Percentiles rank a stretch among this genome's conserved stretches.
phyloP scores from a whole-genome alignment of 2,113 vertebrate genomes.

The Macheiramphus alcinus region DNA sequence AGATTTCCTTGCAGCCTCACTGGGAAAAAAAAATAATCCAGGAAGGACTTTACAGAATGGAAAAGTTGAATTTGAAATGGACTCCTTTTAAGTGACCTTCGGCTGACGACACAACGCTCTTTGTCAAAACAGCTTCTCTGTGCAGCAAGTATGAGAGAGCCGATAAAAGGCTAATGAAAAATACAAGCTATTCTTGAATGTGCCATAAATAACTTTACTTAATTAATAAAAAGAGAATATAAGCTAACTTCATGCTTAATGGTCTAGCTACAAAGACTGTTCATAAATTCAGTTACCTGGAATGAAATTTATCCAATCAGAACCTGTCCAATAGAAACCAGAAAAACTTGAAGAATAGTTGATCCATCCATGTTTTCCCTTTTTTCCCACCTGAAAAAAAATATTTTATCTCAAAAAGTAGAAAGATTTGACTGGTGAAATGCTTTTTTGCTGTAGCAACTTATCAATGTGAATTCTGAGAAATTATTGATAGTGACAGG shows the following conservation, averaged over 20 bases:
- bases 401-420: not conserved
- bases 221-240: not conserved
- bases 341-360: not conserved
- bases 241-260: not conserved
- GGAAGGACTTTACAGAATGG: not conserved
- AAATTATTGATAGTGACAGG: constrained; percentile 28
- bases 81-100: not conserved
- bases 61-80: not conserved
- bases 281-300: not conserved
- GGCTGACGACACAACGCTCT: not conserved
- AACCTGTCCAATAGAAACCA: not conserved
- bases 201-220: not conserved
- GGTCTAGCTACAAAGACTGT: not conserved
- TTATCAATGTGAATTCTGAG: not conserved
- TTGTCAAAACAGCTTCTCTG: not conserved
- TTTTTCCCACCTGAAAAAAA: not conserved
- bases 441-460: not conserved
- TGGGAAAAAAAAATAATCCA: not conserved
- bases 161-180: not conserved
- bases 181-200: not conserved
- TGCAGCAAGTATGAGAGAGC: not conserved
- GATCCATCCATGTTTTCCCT: not conserved
- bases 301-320: not conserved
- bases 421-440: not conserved
- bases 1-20: not conserved